Base-by-base conservation (phyloP, 2,888 invertebrate genomes). In the Prenolepis imparis region DNA sequence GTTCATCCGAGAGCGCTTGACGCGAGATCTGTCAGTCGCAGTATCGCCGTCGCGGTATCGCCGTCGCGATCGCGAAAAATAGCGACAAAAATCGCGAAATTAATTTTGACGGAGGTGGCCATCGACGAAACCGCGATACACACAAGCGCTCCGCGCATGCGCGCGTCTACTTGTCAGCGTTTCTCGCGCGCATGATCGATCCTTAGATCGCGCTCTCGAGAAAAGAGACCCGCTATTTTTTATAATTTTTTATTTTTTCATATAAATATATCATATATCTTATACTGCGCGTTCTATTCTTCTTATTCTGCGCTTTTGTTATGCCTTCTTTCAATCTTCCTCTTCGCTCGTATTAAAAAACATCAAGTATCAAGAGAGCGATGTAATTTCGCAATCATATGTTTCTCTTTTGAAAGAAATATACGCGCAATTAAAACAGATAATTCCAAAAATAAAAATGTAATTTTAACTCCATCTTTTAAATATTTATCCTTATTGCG, bases 81-180 rank as follows among this genome's bases (percentile, higher is more conserved):
- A 48, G 44, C 44, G 44, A 15, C 5, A 48, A n/a, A 48, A 18
- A 48, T 63, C 39, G 21, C 3, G 6, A 12, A 39, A 11, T n/a
- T 12, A 24, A 24, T 24, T 12, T 21, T 57, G 57, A 24, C 57
- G 21, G 5, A 12, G 15, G 12, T 12, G 24, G 15, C 24, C 12
- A 48, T 48, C 48, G 48, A 48, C 48, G 18, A 48, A n/a, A 48
- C 48, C 48, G 48, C 18, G 48, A 18, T n/a, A n/a, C 48, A 18
- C 48, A n/a, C 18, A 48, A 28, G 3, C 28, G 9, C 8, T 32
- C n/a, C 6, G 52, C 75, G 75, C 75, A 64, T 44, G 75, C 64
- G 75, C 36, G 3, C 24, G 6, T 12, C 6, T 48, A 8, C 48
- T 18, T 5, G 18, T 3, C 11, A 2, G 15, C n/a, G 32, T 3